A percentile compares a stretch with the other conserved stretches of the same genome.
Evolutionary conservation across 2,888 invertebrate species (phyloP).

Genomic region (Acheta domesticus): DNA sequence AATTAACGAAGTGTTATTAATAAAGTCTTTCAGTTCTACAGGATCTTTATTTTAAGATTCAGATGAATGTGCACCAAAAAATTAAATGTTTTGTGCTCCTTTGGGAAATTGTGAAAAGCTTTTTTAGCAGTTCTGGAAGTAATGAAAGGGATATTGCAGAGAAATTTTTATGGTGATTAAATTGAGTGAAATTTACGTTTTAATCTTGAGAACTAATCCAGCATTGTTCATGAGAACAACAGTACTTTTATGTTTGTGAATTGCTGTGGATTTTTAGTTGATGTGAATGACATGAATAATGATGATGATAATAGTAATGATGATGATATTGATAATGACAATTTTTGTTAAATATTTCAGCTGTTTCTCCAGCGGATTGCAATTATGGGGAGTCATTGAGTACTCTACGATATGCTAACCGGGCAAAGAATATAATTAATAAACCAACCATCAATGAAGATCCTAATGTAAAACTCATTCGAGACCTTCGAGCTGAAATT

Average conservation of each 20-base stretch:
- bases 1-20: too few relatives aligned
- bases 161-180: too few relatives aligned
- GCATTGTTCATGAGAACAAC: too few relatives aligned
- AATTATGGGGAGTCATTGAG: conserved; percentile 85
- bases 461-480: conserved; percentile 80
- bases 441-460: conserved; percentile 89
- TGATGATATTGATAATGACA: neutral
- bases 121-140: too few relatives aligned
- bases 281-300: neutral
- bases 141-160: too few relatives aligned
- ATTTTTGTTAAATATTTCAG: conserved; percentile 36
- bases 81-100: too few relatives aligned
- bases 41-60: too few relatives aligned
- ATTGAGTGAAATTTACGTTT: too few relatives aligned
- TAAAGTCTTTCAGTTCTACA: too few relatives aligned
- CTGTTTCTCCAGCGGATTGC: conserved; percentile 73
- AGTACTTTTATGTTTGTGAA: neutral
- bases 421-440: conserved; percentile 88
- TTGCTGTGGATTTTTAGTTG: neutral
- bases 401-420: conserved; percentile 80
- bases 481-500: conserved; percentile 81
- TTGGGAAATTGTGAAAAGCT: too few relatives aligned
- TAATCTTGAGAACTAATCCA: too few relatives aligned
- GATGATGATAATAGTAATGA: neutral
- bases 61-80: too few relatives aligned